Base-by-base conservation (phyloP, 2,797 vertebrate genomes). In the Petrocephalus sullivani region DNA sequence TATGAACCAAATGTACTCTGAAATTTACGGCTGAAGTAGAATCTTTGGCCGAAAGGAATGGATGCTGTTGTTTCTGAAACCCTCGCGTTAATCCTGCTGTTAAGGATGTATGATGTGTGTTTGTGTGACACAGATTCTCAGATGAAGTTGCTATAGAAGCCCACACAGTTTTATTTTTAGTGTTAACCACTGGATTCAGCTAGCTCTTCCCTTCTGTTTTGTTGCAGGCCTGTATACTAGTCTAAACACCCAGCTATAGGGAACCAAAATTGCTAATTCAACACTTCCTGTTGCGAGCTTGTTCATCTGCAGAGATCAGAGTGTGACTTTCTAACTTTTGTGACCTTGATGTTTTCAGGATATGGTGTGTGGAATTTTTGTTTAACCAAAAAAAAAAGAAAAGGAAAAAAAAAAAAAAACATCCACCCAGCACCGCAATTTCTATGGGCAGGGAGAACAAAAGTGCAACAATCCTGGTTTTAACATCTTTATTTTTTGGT, bases 131-230 rank as follows among this genome's bases (percentile, higher is more conserved):
- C 14, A 46, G 14, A 56, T 71, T n/a, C 67, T 86, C 71, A 28
- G 28, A 87, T 78, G 54, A 78, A 51, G 88, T 21, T 84, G 86
- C 28, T 58, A 61, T 56, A 86, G n/a, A 86, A 21, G 51, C 37
- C 67, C 86, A 51, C 67, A 87, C 28, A 16, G 86, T 88, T 90
- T 86, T 81, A 21, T 82, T 86, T 87, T 89, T 91, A 94, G 92
- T 93, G 88, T 64, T 92, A 88, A 89, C 88, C 89, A 91, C 90
- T 90, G 87, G 87, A 89, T 89, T 88, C 91, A 90, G 87, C 91
- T 91, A 90, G 81, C 89, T 91, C 90, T 93, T 90, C 89, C 87
- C 81, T 51, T 88, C 81, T 51, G 49, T 28, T n/a, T 54, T 54
- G 81, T 51, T n/a, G 10, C n/a, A 54, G 46, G 46, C 81, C n/a